Percentiles rank a stretch among this genome's conserved stretches.
Evolutionary conservation across 2,113 vertebrate species (phyloP).

Genomic region (Dolichotis patagonum): DNA sequence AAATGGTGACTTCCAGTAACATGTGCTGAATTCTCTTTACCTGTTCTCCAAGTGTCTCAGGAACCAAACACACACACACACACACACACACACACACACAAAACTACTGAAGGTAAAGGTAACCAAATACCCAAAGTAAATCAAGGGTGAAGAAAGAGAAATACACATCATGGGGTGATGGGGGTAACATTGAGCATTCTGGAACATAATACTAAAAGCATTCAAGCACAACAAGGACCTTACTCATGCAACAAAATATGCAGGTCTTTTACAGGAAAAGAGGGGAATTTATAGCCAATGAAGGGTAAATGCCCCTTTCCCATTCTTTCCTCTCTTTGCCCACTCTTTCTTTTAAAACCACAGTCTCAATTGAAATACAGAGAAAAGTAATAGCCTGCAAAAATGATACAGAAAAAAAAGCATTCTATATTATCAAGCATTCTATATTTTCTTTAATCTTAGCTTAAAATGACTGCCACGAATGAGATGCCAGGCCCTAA

Average conservation of each 20-base stretch:
- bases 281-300: neutral
- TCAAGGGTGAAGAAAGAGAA: slow-evolving; percentile 28
- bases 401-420: neutral
- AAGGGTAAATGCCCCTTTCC: neutral
- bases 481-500: neutral
- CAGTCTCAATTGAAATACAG: neutral
- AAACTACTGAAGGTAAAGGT: neutral
- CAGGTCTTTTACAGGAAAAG: neutral
- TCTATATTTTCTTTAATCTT: slow-evolving; percentile 31
- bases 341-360: neutral
- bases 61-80: neutral
- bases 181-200: neutral
- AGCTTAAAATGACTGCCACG: neutral
- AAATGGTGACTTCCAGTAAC: neutral
- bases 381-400: neutral
- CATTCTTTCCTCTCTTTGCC: neutral
- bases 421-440: neutral
- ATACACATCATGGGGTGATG: neutral
- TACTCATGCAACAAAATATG: neutral
- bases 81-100: neutral
- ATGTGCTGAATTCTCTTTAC: neutral
- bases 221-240: neutral
- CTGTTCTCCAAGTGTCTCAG: neutral
- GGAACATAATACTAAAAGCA: neutral
- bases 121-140: slow-evolving; percentile 26